Conservation (phyloP, 2,113 vertebrate species). For the Gadus macrocephalus region DNA sequence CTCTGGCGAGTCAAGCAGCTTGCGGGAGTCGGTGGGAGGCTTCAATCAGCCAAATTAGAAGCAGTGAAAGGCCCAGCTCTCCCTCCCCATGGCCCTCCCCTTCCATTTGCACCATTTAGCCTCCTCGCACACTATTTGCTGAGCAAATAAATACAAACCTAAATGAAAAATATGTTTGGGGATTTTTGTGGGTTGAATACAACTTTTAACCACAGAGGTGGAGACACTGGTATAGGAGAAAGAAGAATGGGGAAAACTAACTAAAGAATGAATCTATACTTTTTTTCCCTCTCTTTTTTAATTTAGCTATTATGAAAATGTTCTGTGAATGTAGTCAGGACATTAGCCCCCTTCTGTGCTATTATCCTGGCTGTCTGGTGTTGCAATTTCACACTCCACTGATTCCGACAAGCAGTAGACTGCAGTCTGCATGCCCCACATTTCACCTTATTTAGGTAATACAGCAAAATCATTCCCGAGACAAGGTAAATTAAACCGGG, state of each 20-base stretch:
- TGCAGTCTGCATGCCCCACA: conserved; percentile 73
- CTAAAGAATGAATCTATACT: conserved; percentile 64
- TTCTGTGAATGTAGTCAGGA: conserved; percentile 76
- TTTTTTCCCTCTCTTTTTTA: conserved; percentile 54
- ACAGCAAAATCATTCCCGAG: conserved; percentile 64
- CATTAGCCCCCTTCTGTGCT: conserved; percentile 82
- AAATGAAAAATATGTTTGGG: conserved; percentile 27
- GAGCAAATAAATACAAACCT: conserved; percentile 29
- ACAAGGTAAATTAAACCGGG: conserved; percentile 65
- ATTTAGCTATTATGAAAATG: conserved; percentile 81
- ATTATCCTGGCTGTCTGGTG: conserved; percentile 81
- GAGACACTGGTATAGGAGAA: conserved; percentile 23
- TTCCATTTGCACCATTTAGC: conserved; percentile 39
- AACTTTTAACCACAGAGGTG: conserved; percentile 27
- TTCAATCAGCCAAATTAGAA: conserved; percentile 33
- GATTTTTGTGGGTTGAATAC: conserved; percentile 21
- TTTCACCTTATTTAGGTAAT: conserved; percentile 83
- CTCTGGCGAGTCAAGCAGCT: conserved; percentile 30
- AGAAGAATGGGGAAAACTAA: conserved; percentile 37
- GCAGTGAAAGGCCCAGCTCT: conserved; percentile 17
- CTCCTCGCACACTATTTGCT: conserved; percentile 15
- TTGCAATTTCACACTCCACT: conserved; percentile 82
- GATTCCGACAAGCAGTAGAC: conserved; percentile 74
- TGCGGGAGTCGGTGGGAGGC: conserved; percentile 20
- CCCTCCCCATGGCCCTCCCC: conserved; percentile 4